These are phyloP conservation scores for Beaufortia kweichowensis DNA, from an alignment of 2,113 vertebrate species.

Conservation along the genomic window DNA sequence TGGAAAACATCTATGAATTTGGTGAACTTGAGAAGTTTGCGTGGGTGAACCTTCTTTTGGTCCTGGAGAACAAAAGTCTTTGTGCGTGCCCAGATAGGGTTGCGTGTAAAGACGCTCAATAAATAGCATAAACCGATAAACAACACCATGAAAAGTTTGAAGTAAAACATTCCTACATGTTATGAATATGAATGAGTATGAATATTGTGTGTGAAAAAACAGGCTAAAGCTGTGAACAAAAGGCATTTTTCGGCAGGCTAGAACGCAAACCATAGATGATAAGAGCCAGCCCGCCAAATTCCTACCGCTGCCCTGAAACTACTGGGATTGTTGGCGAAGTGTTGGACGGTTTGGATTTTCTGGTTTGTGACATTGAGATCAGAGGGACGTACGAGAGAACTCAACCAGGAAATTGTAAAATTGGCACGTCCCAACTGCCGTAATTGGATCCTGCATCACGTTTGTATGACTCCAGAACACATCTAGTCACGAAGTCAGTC, in stretches of 20 bases:
- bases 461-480: conserved; percentile 47
- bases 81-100: not conserved
- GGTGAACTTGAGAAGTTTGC: not conserved
- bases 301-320: conserved; percentile 25
- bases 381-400: conserved; percentile 33
- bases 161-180: conserved; percentile 50
- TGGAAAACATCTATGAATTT: not conserved
- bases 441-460: conserved; percentile 3
- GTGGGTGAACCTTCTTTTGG: not conserved
- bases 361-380: conserved; percentile 8
- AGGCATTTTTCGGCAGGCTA: conserved; percentile 55
- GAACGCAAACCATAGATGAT: conserved; percentile 38
- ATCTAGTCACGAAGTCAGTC: conserved; percentile 71
- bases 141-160: not conserved
- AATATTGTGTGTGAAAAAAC: conserved; percentile 59
- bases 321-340: conserved; percentile 1
- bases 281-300: not conserved
- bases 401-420: conserved; percentile 52
- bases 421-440: conserved; percentile 39
- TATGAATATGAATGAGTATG: too few species aligned
- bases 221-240: conserved; percentile 73
- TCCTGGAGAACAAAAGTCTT: not conserved
- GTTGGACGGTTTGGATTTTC: not conserved
- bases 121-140: not conserved
- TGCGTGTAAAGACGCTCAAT: not conserved